Evolutionary conservation across 2,113 vertebrate species (phyloP).

Genomic region (Murina feae): DNA sequence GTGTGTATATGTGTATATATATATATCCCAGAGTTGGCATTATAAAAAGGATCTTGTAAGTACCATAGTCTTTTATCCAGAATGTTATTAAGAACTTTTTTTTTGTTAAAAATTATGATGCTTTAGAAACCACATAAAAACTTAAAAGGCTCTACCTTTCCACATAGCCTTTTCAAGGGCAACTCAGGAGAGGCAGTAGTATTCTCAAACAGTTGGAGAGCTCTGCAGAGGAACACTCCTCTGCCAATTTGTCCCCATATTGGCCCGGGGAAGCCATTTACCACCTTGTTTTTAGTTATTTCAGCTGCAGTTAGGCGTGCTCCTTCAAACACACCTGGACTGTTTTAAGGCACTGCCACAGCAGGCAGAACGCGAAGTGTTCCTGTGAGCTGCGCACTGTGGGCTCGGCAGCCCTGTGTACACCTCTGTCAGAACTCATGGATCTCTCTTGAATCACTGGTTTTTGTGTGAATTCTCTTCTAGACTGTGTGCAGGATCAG

Average conservation of each 20-base stretch:
- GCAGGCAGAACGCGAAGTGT: neutral
- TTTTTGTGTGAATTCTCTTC: neutral
- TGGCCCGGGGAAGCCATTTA: constrained; percentile 29
- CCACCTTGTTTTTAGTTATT: constrained; percentile 53
- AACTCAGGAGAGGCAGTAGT: constrained; percentile 17
- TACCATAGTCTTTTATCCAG: constrained; percentile 54
- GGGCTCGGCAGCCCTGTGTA: fast-evolving
- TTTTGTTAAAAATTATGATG: constrained; percentile 70
- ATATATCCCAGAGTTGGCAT: constrained; percentile 23
- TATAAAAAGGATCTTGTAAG: constrained; percentile 61
- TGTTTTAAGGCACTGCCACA: neutral
- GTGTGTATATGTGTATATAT: neutral
- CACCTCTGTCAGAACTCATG: neutral
- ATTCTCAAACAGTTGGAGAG: neutral
- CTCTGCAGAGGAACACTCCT: neutral
- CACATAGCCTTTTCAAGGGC: constrained; percentile 10
- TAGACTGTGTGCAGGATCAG: neutral
- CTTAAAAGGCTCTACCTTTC: constrained; percentile 58
- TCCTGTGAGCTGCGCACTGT: neutral
- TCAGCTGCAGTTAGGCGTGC: constrained; percentile 42
- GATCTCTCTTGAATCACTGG: neutral
- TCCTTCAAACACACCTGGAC: constrained; percentile 44
- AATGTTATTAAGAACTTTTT: constrained; percentile 55
- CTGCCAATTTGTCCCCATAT: constrained; percentile 11
- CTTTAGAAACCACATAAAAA: constrained; percentile 45